Evolutionary conservation across 1,140 invertebrate species (phyloP).

Genomic region (Aleiodes sp.): DNA sequence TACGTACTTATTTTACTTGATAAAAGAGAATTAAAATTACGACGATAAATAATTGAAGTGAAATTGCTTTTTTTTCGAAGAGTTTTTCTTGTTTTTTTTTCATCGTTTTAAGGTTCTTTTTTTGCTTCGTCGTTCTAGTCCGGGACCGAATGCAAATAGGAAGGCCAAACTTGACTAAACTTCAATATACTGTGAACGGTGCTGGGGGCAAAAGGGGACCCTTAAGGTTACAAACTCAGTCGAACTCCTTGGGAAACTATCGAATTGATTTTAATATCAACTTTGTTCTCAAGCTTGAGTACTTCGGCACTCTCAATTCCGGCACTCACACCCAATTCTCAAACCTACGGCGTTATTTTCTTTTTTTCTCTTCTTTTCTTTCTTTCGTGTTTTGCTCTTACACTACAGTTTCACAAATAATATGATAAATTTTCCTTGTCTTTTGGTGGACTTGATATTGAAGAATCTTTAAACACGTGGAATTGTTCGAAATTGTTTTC

Average conservation of each 20-base stretch:
- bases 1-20: too few species aligned
- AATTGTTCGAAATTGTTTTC: too few species aligned
- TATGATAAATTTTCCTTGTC: not conserved
- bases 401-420: not conserved
- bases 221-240: constrained; percentile 58
- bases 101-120: too few species aligned
- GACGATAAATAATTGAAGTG: too few species aligned
- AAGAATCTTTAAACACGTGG: not conserved
- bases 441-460: not conserved
- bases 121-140: too few species aligned
- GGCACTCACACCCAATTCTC: constrained; percentile 9
- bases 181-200: constrained; percentile 50
- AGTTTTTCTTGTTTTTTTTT: too few species aligned
- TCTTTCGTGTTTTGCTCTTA: not conserved
- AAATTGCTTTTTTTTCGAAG: constrained; percentile 36
- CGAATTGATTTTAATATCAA: constrained; percentile 63
- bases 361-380: not conserved
- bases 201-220: constrained; percentile 34
- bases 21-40: too few species aligned
- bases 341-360: not conserved
- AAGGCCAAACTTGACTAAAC: constrained; percentile 57
- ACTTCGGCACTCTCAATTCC: constrained; percentile 33
- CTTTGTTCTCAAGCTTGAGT: constrained; percentile 52
- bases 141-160: constrained; percentile 52
- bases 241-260: constrained; percentile 51